Evolutionary conservation across 2,888 invertebrate species (phyloP), one percentile per base, ranked within the genome.

Genomic region (Synanthedon vespiformis): DNA sequence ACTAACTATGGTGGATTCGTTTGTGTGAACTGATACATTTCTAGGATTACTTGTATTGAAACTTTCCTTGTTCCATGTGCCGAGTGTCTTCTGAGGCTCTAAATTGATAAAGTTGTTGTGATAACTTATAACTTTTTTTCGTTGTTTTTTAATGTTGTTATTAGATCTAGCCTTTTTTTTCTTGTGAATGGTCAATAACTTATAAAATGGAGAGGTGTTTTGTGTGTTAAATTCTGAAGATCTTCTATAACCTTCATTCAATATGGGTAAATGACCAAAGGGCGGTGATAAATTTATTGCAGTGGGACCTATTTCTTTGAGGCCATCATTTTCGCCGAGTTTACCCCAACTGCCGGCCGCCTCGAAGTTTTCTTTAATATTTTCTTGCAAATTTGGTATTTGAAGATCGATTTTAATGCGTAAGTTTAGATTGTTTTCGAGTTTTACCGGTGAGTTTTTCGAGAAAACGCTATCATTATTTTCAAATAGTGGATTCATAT

Each of bases 391-490:
- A 62, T 76, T 80, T 40, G 85, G 85, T 48, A 84, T 55, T 60
- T 83, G 75, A 49, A 87, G 64, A 57, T 83, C 83, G 40, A 87
- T 68, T 63, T 86, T 86, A 47, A 86, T 70, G 56, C 70, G 70
- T 53, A 86, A 63, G 53, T 80, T 84, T 3, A 86, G 55, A 41
- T 71, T 70, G 58, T 78, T 73, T 1, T 74, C 73, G 2, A 57
- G 44, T 40, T 60, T 53, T 40, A 72, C 68, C 40, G 56, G 55
- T 12, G 54, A 18, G 49, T 56, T 53, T 18, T 57, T 57, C 40
- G 62, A 59, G 12, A 56, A 41, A 1, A n/a, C 12, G 27, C 34
- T n/a, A 12, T 22, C n/a, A 34, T 50, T 50, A 40, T 52, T 50
- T 34, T 40, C 50, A 47, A 48, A 50, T 47, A 22, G 14, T 27